Evolutionary conservation across 1,140 invertebrate species (phyloP), one percentile per base, ranked within the genome.

Genomic region (Scylla paramamosain): DNA sequence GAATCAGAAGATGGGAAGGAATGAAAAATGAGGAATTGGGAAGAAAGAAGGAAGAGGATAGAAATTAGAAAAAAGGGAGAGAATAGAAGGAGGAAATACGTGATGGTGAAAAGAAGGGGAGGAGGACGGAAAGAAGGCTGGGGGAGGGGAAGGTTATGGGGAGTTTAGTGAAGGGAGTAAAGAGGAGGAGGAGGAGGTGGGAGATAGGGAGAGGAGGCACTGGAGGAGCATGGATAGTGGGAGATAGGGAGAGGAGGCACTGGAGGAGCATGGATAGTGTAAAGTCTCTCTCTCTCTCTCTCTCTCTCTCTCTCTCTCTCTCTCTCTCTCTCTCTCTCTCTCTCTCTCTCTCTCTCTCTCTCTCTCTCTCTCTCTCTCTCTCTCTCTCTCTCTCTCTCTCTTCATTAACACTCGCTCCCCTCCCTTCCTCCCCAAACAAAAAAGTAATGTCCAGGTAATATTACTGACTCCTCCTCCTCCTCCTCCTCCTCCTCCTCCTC

Each of bases 331-430:
- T 25, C 20, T 67, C 59, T 67, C 59, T 67, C 59, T 67, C 59
- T 67, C 59, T 67, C 59, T 59, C 25, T 77, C 67, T 77, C 67
- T n/a, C 25, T n/a, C 67, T n/a, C 67, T 77, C 67, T 77, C 67
- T 77, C 67, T n/a, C 25, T n/a, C 67, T n/a, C 67, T 77, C 67
- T 59, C 67, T 77, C 67, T 77, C 67, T 77, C 67, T 77, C 67
- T 59, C 67, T 77, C 67, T 77, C 67, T 77, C 25, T n/a, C 25
- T n/a, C 67, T 77, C 67, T 77, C 67, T n/a, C 67, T n/a, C 25
- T n/a, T 77, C 67, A 77, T 77, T n/a, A 25, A 12, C n/a, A 12
- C 67, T n/a, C 67, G 12, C 67, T 20, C 20, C 67, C 20, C 67
- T n/a, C 20, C 67, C 20, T 77, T n/a, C 20, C 67, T 20, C 20